Base-by-base conservation (phyloP, 2,888 invertebrate genomes). In the Pharmacophagus antenor region DNA sequence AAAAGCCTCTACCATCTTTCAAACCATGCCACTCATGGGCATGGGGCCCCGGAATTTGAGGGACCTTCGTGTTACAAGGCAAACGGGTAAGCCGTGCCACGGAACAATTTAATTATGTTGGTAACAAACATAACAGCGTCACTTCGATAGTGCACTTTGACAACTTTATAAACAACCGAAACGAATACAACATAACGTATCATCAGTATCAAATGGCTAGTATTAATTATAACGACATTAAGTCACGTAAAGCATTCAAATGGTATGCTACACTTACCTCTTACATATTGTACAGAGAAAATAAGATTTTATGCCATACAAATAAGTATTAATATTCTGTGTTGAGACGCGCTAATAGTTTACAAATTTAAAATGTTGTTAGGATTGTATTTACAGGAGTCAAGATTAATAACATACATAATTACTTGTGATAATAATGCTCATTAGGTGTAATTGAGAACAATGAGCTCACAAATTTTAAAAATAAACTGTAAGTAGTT, bases 211-310 rank as follows among this genome's bases (percentile, higher is more conserved):
- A 27, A 52, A 53, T 58, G 41, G 41, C 48, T n/a, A 37, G 23
- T 47, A 15, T 46, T 31, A 48, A 52, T 51, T 31, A 58, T 56
- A 23, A 56, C 12, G 21, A n/a, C 52, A 58, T 48, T 52, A 48
- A 47, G 18, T 58, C 47, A 52, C 47, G 52, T 58, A 51, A 49
- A 56, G 31, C n/a, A 42, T 58, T 58, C n/a, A 46, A 58, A 21
- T 52, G 20, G n/a, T 37, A 23, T 8, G 46, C 53, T 10, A 12
- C n/a, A 42, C 21, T 46, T 25, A 15, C 57, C 21, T 17, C 22
- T 51, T 15, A 17, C 37, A 49, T 18, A 23, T 20, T 21, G 27
- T 31, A 20, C 57, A 18, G 31, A 46, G 21, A 17, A 31, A 31
- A 57, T 42, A 42, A 27, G 44, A 41, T 25, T 50, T 27, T 50